Percentiles rank a stretch among this genome's conserved stretches.
Conservation (phyloP, 2,797 vertebrate species). For the Diceros bicornis region DNA sequence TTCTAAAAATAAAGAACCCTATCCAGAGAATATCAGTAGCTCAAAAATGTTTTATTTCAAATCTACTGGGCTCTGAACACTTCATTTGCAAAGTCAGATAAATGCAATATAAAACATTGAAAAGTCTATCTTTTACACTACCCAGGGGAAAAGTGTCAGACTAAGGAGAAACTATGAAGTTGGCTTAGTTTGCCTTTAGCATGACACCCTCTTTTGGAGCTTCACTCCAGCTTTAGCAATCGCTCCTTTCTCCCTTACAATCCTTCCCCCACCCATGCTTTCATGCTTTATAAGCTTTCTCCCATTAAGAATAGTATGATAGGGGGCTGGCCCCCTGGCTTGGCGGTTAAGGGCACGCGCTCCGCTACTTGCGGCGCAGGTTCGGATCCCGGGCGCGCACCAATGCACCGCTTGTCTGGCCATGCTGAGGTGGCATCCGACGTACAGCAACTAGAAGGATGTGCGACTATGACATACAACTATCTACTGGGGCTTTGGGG, state of each 20-base stretch:
- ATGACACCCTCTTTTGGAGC: not conserved
- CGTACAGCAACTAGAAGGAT: too few relatives aligned
- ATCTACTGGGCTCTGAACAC: not conserved
- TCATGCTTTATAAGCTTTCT: conserved; percentile 18
- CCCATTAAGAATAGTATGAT: not conserved
- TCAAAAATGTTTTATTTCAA: conserved; percentile 48
- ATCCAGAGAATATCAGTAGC: not conserved
- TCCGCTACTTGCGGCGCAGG: too few relatives aligned
- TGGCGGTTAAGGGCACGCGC: too few relatives aligned
- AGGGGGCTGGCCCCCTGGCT: not conserved
- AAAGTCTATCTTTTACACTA: conserved; percentile 3
- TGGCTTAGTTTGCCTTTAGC: not conserved
- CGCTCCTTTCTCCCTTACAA: not conserved
- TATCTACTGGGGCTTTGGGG: too few relatives aligned
- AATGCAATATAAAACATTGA: conserved; percentile 6
- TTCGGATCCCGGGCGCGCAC: too few relatives aligned
- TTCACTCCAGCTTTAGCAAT: not conserved
- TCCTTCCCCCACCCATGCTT: not conserved
- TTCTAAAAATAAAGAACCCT: conserved; percentile 38
- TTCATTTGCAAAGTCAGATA: conserved; percentile 55
- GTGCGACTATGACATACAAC: too few relatives aligned
- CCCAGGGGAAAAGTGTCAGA: not conserved
- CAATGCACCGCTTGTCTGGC: too few relatives aligned
- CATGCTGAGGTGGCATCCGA: too few relatives aligned
- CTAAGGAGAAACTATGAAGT: conserved; percentile 6